Percentiles rank a stretch among this genome's conserved stretches.
phyloP scores from a whole-genome alignment of 2,797 vertebrate genomes.

The Phoebastria nigripes region DNA sequence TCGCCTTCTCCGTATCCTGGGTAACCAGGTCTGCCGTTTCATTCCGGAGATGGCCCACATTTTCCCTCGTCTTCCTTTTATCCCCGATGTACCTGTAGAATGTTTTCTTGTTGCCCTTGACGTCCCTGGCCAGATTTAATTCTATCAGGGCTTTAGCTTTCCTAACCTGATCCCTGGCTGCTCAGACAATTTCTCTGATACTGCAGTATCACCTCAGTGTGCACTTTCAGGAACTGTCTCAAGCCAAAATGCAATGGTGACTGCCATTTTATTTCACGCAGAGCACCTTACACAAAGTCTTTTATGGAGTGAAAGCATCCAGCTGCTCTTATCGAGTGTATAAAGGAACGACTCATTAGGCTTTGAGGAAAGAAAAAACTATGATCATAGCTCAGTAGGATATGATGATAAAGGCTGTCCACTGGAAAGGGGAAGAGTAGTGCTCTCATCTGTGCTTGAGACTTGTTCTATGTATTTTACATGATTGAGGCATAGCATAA shows the following conservation, averaged over 20 bases:
- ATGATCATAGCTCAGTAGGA: not conserved
- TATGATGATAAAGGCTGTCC: not conserved
- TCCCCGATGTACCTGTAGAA: too few species aligned
- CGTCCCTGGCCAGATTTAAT: too few species aligned
- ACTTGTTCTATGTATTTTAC: not conserved
- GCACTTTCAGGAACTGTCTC: not conserved
- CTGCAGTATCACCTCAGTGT: not conserved
- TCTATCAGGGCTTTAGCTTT: too few species aligned
- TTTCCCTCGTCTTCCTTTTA: too few species aligned
- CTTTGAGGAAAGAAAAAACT: not conserved
- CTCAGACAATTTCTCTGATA: too few species aligned
- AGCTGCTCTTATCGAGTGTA: not conserved
- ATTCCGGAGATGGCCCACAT: too few species aligned
- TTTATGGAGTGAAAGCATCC: not conserved
- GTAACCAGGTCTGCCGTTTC: too few species aligned
- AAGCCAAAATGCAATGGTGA: not conserved
- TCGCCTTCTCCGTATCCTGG: too few species aligned
- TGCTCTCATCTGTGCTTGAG: accelerated
- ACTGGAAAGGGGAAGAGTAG: not conserved
- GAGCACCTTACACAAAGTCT: not conserved
- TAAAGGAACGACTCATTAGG: not conserved
- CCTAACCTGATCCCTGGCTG: too few species aligned
- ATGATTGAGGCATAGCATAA: not conserved
- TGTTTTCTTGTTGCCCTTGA: too few species aligned
- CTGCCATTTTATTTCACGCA: not conserved